A percentile compares a stretch with the other conserved stretches of the same genome.
Conservation (phyloP, 2,888 invertebrate genomes). For the Rhimphoctona megacephalus region DNA sequence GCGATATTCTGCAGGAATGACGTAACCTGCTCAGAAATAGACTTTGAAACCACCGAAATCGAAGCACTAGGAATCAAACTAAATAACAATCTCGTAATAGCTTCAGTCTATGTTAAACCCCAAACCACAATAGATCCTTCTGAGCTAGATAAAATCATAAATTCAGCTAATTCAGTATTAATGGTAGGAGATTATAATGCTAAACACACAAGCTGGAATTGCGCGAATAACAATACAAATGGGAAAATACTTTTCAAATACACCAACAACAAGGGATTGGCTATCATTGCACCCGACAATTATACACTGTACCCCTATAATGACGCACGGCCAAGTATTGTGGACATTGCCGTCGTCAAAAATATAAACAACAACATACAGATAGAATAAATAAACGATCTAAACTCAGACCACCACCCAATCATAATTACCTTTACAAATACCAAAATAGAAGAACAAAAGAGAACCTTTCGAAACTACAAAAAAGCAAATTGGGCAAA, state of each 20-base stretch:
- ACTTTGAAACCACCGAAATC: not conserved
- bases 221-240: not conserved
- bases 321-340: not conserved
- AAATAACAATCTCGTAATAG: not conserved
- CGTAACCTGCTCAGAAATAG: conserved; percentile 3
- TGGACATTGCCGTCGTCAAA: conserved; percentile 19
- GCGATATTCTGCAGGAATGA: conserved; percentile 19
- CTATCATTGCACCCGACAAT: conserved; percentile 10
- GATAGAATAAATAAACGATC: conserved; percentile 8
- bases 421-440: not conserved
- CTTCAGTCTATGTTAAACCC: conserved; percentile 45
- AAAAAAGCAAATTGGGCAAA: conserved; percentile 42
- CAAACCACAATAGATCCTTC: conserved; percentile 56
- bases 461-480: not conserved
- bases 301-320: conserved; percentile 12
- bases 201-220: conserved; percentile 25
- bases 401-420: conserved; percentile 33
- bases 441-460: not conserved
- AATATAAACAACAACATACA: conserved; percentile 13
- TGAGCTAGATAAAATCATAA: conserved; percentile 16
- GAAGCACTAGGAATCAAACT: conserved; percentile 16
- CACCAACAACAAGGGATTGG: not conserved
- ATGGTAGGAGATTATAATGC: conserved; percentile 38
- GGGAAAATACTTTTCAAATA: conserved; percentile 17
- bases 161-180: not conserved